These are phyloP conservation scores for Myotis davidii DNA, from an alignment of 2,113 vertebrate species.

Conservation along the genomic window DNA sequence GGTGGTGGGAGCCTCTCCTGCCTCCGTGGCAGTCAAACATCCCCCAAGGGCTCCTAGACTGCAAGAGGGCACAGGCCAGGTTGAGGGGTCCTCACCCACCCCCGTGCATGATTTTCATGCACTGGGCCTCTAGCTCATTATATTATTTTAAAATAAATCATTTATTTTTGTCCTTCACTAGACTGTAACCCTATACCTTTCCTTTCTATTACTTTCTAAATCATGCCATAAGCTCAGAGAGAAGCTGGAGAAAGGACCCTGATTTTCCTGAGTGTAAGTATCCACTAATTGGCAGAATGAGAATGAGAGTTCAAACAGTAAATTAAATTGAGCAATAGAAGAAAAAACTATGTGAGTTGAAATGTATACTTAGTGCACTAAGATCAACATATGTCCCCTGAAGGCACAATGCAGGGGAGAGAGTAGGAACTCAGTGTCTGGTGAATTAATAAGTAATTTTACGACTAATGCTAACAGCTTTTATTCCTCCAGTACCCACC, in stretches of 20 bases:
- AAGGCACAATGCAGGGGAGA: background rate
- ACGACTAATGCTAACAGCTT: background rate
- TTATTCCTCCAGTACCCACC: background rate
- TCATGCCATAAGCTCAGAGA: background rate
- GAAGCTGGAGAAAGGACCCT: background rate
- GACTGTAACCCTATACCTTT: background rate
- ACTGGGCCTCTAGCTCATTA: background rate
- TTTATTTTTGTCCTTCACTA: background rate
- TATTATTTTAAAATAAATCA: background rate
- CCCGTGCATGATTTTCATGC: no score
- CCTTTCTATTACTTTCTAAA: background rate
- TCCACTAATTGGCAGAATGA: background rate
- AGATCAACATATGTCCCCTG: background rate
- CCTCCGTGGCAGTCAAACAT: no score
- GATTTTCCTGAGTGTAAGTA: background rate
- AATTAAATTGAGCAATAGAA: background rate
- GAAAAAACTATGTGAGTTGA: background rate
- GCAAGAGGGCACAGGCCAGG: no score
- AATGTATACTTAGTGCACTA: background rate
- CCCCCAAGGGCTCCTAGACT: no score
- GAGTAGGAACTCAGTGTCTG: background rate
- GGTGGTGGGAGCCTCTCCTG: no score
- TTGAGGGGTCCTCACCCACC: no score
- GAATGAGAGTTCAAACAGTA: background rate
- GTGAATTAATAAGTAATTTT: background rate